A percentile compares a stretch with the other conserved stretches of the same genome.
Evolutionary conservation across 2,113 vertebrate genomes (phyloP).

Genomic region (Platichthys flesus): DNA sequence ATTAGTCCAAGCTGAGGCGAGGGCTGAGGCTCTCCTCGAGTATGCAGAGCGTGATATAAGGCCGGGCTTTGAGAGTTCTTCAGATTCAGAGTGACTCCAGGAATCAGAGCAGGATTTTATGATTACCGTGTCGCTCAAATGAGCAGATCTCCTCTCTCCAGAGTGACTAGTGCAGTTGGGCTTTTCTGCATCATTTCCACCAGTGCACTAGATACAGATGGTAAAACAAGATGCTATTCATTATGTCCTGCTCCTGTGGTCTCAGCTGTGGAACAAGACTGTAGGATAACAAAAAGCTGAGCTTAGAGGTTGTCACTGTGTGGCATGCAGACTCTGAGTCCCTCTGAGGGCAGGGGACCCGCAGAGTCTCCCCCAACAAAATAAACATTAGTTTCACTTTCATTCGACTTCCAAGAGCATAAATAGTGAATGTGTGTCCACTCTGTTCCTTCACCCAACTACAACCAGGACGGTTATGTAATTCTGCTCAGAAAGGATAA

Average conservation of each 20-base stretch:
- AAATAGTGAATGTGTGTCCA: slow-evolving; percentile 30
- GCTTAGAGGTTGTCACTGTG: slow-evolving; percentile 14
- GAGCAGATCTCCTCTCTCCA: slow-evolving; percentile 54
- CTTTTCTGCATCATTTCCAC: slow-evolving; percentile 77
- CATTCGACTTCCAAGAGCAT: slow-evolving; percentile 43
- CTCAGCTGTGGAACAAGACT: slow-evolving; percentile 7
- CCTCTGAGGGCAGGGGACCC: neutral
- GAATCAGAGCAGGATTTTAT: slow-evolving; percentile 17
- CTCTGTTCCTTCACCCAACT: slow-evolving; percentile 21
- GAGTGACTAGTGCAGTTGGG: slow-evolving; percentile 74
- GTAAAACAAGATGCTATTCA: slow-evolving; percentile 57
- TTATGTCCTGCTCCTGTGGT: slow-evolving; percentile 26
- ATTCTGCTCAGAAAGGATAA: slow-evolving; percentile 18
- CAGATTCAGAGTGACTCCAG: slow-evolving; percentile 20
- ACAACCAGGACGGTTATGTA: slow-evolving; percentile 6
- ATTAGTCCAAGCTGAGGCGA: slow-evolving; percentile 36
- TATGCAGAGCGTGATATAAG: slow-evolving; percentile 37
- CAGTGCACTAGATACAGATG: slow-evolving; percentile 74
- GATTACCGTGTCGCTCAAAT: slow-evolving; percentile 72
- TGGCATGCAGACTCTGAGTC: neutral
- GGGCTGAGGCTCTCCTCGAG: slow-evolving; percentile 24
- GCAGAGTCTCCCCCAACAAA: slow-evolving; percentile 37
- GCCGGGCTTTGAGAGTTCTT: slow-evolving; percentile 22
- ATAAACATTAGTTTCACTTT: slow-evolving; percentile 64
- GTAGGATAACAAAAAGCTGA: slow-evolving; percentile 20